These are phyloP conservation scores for Bombus affinis DNA, from an alignment of 1,140 invertebrate species.

Conservation along the genomic window DNA sequence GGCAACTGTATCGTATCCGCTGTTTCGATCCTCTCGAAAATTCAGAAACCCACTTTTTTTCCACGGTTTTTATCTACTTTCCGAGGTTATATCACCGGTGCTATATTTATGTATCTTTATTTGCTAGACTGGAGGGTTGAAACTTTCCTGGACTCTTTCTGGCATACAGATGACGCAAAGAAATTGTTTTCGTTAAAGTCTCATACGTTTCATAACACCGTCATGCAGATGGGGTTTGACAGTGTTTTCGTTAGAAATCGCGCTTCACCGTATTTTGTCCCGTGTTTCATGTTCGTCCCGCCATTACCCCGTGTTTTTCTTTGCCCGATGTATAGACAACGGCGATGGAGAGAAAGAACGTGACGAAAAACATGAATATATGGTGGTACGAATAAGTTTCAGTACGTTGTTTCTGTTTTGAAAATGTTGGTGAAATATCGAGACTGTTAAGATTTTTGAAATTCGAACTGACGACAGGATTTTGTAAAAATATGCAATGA, in stretches of 20 bases:
- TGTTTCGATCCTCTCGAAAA: neutral
- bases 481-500: too few species aligned
- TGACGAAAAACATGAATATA: neutral
- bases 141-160: neutral
- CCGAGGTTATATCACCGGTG: neutral
- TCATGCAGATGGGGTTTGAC: neutral
- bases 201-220: conserved; percentile 5
- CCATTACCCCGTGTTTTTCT: conserved; percentile 1
- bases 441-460: too few species aligned
- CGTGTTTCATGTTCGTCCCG: neutral
- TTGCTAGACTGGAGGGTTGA: neutral
- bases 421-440: too few species aligned
- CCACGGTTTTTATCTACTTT: neutral
- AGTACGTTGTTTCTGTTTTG: too few species aligned
- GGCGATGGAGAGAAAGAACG: neutral
- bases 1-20: neutral
- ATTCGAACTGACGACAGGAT: too few species aligned
- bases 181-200: conserved; percentile 2
- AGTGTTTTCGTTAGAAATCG: neutral
- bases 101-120: neutral
- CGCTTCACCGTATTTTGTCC: neutral
- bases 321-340: too few species aligned
- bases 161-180: too few species aligned
- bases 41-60: neutral
- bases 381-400: neutral